Evolutionary conservation across 2,888 invertebrate genomes (phyloP).

Genomic region (Drosophila rellima): DNA sequence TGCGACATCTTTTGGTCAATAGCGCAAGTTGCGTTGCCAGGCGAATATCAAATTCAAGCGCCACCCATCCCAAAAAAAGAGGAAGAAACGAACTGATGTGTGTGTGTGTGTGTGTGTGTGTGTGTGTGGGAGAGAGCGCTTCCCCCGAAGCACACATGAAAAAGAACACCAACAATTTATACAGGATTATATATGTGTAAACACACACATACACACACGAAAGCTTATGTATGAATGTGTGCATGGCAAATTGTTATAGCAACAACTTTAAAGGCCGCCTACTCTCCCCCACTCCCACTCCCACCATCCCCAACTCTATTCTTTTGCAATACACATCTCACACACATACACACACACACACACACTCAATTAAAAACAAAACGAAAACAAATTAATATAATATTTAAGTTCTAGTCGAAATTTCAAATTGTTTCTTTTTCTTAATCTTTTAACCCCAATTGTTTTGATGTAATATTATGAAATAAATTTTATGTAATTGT

Average conservation of each 20-base stretch:
- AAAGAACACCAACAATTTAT: constrained; percentile 24
- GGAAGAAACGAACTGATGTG: constrained; percentile 3
- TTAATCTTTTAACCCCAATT: constrained; percentile 55
- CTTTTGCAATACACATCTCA: constrained; percentile 3
- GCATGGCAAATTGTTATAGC: constrained; percentile 42
- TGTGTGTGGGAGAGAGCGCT: constrained; percentile 15
- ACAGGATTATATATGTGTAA: constrained; percentile 38
- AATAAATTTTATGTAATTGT: constrained; percentile 75
- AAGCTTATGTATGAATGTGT: constrained; percentile 15
- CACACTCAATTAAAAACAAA: constrained; percentile 15
- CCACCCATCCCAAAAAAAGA: neutral
- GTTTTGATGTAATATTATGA: constrained; percentile 81
- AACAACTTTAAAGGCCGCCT: constrained; percentile 27
- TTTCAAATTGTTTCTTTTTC: constrained; percentile 72
- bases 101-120: neutral
- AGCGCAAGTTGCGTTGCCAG: constrained; percentile 24
- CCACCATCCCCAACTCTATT: neutral
- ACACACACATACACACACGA: constrained; percentile 2
- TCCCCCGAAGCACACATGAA: constrained; percentile 27
- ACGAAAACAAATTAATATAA: constrained; percentile 46
- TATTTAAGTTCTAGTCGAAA: constrained; percentile 84
- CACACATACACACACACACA: constrained; percentile 7
- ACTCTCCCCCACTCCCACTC: neutral
- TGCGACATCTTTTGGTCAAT: constrained; percentile 42
- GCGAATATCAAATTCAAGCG: constrained; percentile 7